These are phyloP conservation scores for Pseudorhiza aurosa DNA, from an alignment of 30 jellyfish, hydroid and myxozoan genomes.

Conservation along the genomic window DNA sequence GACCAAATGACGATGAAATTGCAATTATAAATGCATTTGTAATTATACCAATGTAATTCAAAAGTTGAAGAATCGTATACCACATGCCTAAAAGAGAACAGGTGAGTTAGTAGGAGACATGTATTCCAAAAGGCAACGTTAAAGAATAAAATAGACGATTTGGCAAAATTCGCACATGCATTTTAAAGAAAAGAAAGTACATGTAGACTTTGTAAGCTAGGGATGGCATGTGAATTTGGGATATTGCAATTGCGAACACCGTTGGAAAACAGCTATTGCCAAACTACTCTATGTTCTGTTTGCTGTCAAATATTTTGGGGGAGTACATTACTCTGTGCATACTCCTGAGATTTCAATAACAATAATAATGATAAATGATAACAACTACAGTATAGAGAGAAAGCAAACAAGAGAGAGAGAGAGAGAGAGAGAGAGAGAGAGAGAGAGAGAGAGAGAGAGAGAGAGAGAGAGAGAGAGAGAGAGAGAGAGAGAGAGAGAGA, in stretches of 20 bases:
- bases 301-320: no score
- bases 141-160: no score
- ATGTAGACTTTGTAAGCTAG: no score
- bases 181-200: no score
- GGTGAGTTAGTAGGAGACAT: not conserved
- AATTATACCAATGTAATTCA: slow-evolving; percentile 78
- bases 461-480: not conserved
- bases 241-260: no score
- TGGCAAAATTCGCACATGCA: no score
- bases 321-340: not conserved
- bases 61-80: slow-evolving; percentile 74
- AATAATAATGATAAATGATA: not conserved
- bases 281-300: no score
- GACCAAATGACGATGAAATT: slow-evolving; percentile 82
- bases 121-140: not conserved
- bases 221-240: no score
- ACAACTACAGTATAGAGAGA: not conserved
- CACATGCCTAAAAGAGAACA: slow-evolving; percentile 72
- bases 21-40: slow-evolving; percentile 86
- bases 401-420: not conserved
- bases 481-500: not conserved
- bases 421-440: not conserved
- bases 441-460: not conserved
- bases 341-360: not conserved
- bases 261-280: no score